Evolutionary conservation across 2,888 invertebrate species (phyloP).

Genomic region (Labia minor): DNA sequence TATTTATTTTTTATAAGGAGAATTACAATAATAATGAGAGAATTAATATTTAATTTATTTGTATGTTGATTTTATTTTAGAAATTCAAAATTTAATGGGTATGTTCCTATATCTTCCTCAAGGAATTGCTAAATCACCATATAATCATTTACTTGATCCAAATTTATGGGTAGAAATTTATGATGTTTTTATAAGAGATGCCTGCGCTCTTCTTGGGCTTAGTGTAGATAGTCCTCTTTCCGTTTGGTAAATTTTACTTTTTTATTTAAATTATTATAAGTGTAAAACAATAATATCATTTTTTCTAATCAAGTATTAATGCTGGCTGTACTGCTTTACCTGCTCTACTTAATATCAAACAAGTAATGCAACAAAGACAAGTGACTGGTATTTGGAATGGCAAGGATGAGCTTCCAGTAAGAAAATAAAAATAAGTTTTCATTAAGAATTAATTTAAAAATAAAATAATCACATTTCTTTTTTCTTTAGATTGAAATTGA

Average conservation of each 20-base stretch:
- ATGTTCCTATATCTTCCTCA: slow-evolving; percentile 66
- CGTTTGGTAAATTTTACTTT: slow-evolving; percentile 51
- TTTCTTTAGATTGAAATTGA: slow-evolving; percentile 92
- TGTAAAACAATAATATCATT: not conserved
- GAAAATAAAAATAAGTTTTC: slow-evolving; percentile 30
- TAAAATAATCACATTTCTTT: slow-evolving; percentile 24
- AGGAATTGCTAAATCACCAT: slow-evolving; percentile 70
- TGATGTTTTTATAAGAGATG: slow-evolving; percentile 84
- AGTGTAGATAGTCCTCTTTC: slow-evolving; percentile 83
- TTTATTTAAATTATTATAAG: slow-evolving; percentile 15
- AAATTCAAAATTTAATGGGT: slow-evolving; percentile 78
- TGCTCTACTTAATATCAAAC: slow-evolving; percentile 84
- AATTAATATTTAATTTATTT: slow-evolving; percentile 16
- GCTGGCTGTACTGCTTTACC: slow-evolving; percentile 91
- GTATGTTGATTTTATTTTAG: slow-evolving; percentile 41
- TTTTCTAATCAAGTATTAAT: slow-evolving; percentile 50
- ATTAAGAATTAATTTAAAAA: not conserved
- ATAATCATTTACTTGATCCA: slow-evolving; percentile 59
- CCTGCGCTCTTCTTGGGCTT: slow-evolving; percentile 80
- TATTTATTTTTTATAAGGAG: slow-evolving; percentile 18
- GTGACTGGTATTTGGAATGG: slow-evolving; percentile 91
- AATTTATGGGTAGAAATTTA: slow-evolving; percentile 76
- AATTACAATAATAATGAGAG: no score
- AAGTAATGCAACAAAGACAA: slow-evolving; percentile 78
- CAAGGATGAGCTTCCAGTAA: slow-evolving; percentile 88